These are phyloP conservation scores for Silurus aristotelis DNA, from an alignment of 2,797 vertebrate genomes.

Conservation along the genomic window DNA sequence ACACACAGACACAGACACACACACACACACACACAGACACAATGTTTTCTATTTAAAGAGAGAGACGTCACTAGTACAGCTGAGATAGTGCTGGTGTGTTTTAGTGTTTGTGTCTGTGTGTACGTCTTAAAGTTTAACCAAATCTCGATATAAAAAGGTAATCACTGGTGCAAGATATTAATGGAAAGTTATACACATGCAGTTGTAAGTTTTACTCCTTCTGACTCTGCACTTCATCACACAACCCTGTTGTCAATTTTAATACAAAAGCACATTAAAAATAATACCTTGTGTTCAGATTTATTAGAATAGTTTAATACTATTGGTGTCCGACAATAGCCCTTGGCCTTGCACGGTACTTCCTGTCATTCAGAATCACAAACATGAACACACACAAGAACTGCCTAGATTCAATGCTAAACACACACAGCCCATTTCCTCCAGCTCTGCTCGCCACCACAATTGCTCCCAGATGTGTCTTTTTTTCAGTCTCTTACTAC, in stretches of 20 bases:
- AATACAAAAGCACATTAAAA: background rate
- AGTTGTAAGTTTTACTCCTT: background rate
- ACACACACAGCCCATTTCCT: slow-evolving; percentile 75
- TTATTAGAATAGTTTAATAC: background rate
- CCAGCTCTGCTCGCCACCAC: slow-evolving; percentile 70
- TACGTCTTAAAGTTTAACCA: no score
- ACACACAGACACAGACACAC: slow-evolving; percentile 18
- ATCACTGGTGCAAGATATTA: background rate
- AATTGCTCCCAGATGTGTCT: slow-evolving; percentile 83
- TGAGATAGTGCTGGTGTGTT: background rate
- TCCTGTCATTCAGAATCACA: slow-evolving; percentile 52
- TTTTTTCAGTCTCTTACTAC: slow-evolving; percentile 8
- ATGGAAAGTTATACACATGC: background rate
- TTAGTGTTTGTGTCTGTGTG: background rate
- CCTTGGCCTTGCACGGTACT: slow-evolving; percentile 37
- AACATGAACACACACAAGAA: slow-evolving; percentile 4
- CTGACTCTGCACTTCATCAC: background rate
- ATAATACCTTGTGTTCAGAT: background rate
- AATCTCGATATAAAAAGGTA: no score
- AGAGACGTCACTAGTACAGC: no score
- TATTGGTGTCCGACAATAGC: slow-evolving; percentile 34
- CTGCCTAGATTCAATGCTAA: slow-evolving; percentile 53
- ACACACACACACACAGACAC: no score
- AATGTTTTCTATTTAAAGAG: no score
- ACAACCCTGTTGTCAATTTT: background rate